A percentile compares a stretch with the other conserved stretches of the same genome.
phyloP scores from a whole-genome alignment of 1,140 invertebrate species.

The Drosophila mojavensis region DNA sequence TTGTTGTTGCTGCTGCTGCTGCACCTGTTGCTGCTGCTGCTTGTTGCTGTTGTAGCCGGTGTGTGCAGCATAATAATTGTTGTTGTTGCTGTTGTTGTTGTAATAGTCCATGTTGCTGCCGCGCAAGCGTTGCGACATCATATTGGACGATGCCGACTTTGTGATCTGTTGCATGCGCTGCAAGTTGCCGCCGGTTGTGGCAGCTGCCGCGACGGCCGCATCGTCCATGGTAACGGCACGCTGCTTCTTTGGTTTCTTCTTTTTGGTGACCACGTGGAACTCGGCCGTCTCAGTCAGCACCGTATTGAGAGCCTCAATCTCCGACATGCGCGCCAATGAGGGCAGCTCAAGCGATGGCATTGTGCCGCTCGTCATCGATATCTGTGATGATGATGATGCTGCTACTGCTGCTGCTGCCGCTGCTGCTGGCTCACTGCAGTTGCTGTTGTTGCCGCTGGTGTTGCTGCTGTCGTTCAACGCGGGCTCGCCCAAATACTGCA shows the following conservation, averaged over 20 bases:
- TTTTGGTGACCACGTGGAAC: constrained; percentile 89
- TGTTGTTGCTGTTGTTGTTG: constrained; percentile 30
- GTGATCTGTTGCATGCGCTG: constrained; percentile 72
- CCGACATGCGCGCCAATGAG: constrained; percentile 61
- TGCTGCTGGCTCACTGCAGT: background rate
- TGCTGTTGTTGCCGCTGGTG: constrained; percentile 3
- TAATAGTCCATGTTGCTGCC: constrained; percentile 41
- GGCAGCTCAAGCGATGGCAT: constrained; percentile 41
- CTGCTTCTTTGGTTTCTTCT: constrained; percentile 89
- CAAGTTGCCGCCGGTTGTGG: constrained; percentile 59
- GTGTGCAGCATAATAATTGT: constrained; percentile 16
- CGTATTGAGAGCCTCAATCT: constrained; percentile 68
- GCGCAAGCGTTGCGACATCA: constrained; percentile 62
- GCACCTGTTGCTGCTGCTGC: constrained; percentile 24
- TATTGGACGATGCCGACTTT: constrained; percentile 66
- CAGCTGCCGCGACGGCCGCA: constrained; percentile 61
- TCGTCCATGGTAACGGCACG: constrained; percentile 84
- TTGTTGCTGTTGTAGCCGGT: constrained; percentile 28
- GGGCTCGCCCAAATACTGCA: constrained; percentile 73
- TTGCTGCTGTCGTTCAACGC: constrained; percentile 19
- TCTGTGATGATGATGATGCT: background rate
- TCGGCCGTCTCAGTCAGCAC: constrained; percentile 85
- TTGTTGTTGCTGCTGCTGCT: constrained; percentile 27
- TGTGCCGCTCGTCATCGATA: constrained; percentile 1
- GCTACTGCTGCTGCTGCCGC: background rate